Conservation (phyloP, 2,113 vertebrate species). For the Rousettus leschenaultii region DNA sequence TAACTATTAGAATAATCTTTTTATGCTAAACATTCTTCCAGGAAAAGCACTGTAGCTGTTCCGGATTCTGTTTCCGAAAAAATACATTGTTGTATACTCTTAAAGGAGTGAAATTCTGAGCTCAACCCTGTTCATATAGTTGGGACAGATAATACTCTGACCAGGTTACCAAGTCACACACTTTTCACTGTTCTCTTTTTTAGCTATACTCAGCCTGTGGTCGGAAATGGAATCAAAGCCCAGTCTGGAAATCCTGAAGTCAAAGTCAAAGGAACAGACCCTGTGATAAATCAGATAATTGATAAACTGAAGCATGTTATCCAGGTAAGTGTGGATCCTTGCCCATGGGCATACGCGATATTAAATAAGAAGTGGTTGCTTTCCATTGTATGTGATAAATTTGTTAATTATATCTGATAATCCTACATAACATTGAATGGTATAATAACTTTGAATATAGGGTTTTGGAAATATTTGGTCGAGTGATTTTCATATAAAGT, state of each 20-base stretch:
- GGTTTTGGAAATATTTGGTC: neutral
- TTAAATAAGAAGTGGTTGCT: neutral
- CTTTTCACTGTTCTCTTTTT: slow-evolving; percentile 60
- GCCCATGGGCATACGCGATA: neutral
- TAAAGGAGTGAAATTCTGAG: neutral
- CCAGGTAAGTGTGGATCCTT: slow-evolving; percentile 85
- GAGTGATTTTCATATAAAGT: neutral
- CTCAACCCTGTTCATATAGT: neutral
- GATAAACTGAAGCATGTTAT: slow-evolving; percentile 94
- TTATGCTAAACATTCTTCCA: neutral
- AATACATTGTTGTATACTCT: neutral
- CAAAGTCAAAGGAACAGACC: slow-evolving; percentile 89
- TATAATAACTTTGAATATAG: neutral
- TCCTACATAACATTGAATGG: neutral
- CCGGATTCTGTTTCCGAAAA: neutral
- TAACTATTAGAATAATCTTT: neutral
- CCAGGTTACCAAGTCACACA: neutral
- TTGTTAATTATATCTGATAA: neutral
- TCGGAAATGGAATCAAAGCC: slow-evolving; percentile 90
- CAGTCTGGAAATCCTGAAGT: slow-evolving; percentile 92
- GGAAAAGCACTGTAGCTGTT: neutral
- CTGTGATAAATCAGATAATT: slow-evolving; percentile 90
- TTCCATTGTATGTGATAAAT: neutral
- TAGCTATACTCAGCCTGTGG: slow-evolving; percentile 89
- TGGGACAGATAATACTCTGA: neutral